Evolutionary conservation across 2,113 vertebrate genomes (phyloP).

Genomic region (Mobula hypostoma): DNA sequence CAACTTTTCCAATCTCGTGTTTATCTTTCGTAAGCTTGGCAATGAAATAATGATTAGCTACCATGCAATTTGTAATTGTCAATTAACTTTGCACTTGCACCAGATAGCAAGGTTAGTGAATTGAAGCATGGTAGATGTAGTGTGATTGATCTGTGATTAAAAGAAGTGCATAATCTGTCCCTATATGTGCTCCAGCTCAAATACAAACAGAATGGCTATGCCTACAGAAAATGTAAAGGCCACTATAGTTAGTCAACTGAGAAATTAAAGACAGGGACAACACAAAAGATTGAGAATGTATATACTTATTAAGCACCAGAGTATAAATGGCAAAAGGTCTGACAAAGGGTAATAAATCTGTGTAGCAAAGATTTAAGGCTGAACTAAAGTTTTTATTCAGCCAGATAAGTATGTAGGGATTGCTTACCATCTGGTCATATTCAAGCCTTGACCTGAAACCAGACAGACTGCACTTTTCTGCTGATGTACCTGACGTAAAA

Average conservation of each 20-base stretch:
- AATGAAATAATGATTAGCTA: slow-evolving; percentile 36
- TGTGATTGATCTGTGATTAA: slow-evolving; percentile 36
- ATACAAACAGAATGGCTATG: slow-evolving; percentile 31
- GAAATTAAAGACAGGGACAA: slow-evolving; percentile 22
- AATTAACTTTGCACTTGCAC: slow-evolving; percentile 35
- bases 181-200: slow-evolving; percentile 6
- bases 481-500: background rate
- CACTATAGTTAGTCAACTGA: slow-evolving; percentile 29
- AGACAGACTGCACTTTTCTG: background rate
- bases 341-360: slow-evolving; percentile 27
- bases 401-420: background rate
- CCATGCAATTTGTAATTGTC: slow-evolving; percentile 38
- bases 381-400: background rate
- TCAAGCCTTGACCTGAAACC: background rate
- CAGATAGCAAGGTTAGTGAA: slow-evolving; percentile 37
- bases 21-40: slow-evolving; percentile 33
- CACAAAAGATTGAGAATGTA: slow-evolving; percentile 6
- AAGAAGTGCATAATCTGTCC: slow-evolving; percentile 34
- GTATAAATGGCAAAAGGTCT: slow-evolving; percentile 16
- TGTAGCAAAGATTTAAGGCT: slow-evolving; percentile 10
- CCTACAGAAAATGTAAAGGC: slow-evolving; percentile 29
- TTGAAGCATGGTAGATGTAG: slow-evolving; percentile 36
- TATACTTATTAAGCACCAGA: slow-evolving; percentile 22
- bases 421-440: slow-evolving; percentile 8
- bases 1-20: slow-evolving; percentile 36